phyloP scores from a whole-genome alignment of 2,113 vertebrate species.

The Pedionomus torquatus region DNA sequence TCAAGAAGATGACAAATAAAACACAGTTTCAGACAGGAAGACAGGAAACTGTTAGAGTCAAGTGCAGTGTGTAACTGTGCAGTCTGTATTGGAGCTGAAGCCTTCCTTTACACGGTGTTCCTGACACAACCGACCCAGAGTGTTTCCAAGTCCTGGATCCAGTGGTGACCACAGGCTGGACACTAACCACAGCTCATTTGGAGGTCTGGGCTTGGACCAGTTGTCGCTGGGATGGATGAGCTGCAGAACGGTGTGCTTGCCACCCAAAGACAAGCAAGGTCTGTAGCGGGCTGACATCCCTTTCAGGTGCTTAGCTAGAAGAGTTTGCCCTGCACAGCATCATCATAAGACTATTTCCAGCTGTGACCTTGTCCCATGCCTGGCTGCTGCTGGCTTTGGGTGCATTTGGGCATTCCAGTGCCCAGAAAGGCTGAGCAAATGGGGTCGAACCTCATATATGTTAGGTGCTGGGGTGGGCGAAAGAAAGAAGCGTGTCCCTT shows the following conservation, averaged over 20 bases:
- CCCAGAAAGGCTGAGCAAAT: fast-evolving
- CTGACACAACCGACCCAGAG: background rate
- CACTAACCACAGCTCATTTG: background rate
- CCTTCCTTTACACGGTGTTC: background rate
- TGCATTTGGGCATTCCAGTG: background rate
- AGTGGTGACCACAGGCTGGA: background rate
- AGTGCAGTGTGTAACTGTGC: background rate
- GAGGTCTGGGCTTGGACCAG: background rate
- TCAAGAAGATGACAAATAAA: background rate
- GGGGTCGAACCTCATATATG: fast-evolving
- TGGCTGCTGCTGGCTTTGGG: background rate
- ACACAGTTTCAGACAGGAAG: background rate
- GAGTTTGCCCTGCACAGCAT: background rate
- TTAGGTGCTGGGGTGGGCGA: fast-evolving
- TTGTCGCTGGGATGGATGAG: background rate
- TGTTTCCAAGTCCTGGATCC: background rate
- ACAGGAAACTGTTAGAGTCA: background rate
- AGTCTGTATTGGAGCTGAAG: background rate
- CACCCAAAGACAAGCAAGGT: background rate
- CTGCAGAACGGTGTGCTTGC: background rate
- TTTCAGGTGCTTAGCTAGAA: background rate
- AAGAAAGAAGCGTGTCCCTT: background rate
- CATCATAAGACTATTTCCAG: background rate
- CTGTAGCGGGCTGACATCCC: background rate
- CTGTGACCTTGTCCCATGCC: background rate